Conservation (phyloP, 2,797 vertebrate species). For the Bufotes viridis region DNA sequence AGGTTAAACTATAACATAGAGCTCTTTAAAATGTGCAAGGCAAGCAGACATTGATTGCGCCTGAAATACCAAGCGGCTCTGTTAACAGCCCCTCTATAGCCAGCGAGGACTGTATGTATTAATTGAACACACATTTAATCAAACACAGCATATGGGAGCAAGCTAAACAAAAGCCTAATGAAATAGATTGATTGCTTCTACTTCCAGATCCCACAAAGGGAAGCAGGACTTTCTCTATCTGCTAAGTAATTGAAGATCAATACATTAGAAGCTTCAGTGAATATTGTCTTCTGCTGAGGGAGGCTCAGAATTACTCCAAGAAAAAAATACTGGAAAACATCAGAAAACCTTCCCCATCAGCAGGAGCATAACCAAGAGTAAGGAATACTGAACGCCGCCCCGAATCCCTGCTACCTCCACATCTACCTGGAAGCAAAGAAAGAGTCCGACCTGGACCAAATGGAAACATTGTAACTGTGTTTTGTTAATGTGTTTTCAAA, state of each 20-base stretch:
- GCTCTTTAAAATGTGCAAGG: constrained; percentile 14
- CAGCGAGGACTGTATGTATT: constrained; percentile 29
- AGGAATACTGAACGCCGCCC: background rate
- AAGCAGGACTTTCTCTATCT: constrained; percentile 42
- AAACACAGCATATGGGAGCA: constrained; percentile 42
- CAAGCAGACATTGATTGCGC: constrained; percentile 21
- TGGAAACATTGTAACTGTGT: background rate
- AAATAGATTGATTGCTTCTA: constrained; percentile 56
- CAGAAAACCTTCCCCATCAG: constrained; percentile 25
- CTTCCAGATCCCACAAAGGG: constrained; percentile 40
- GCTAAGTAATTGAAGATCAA: constrained; percentile 58
- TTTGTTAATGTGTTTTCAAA: background rate
- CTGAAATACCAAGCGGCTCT: constrained; percentile 4
- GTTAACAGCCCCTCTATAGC: background rate
- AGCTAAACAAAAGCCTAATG: constrained; percentile 60
- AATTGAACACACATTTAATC: constrained; percentile 54
- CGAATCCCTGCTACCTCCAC: constrained; percentile 1
- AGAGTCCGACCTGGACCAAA: background rate
- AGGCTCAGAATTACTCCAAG: constrained; percentile 4
- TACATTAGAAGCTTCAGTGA: constrained; percentile 41
- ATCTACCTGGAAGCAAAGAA: constrained; percentile 8
- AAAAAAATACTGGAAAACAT: background rate
- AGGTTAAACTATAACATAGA: background rate
- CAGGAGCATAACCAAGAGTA: constrained; percentile 9
- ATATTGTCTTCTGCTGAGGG: constrained; percentile 19